A percentile compares a stretch with the other conserved stretches of the same genome.
These are phyloP conservation scores for Ophiothrix spiculata DNA, from an alignment of 35 echinoderm and acorn worm species.

Conservation along the genomic window DNA sequence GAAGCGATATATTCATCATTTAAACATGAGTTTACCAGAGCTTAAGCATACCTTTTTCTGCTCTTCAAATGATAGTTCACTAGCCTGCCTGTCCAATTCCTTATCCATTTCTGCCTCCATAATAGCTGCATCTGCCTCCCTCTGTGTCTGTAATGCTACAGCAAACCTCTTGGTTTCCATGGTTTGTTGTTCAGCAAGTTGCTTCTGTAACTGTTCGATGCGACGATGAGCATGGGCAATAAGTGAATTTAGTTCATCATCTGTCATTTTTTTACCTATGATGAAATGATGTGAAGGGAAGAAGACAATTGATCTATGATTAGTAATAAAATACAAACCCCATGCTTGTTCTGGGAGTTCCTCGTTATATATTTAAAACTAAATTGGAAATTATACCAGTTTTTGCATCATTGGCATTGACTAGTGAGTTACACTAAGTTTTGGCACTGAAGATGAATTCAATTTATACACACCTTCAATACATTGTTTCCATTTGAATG, in stretches of 20 bases:
- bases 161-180: conserved; percentile 73
- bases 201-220: conserved; percentile 85
- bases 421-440: no score
- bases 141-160: conserved; percentile 57
- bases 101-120: conserved; percentile 42
- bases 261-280: conserved; percentile 81
- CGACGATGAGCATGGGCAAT: conserved; percentile 85
- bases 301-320: no score
- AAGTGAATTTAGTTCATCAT: conserved; percentile 92
- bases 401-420: no score
- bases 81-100: conserved; percentile 67
- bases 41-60: conserved; percentile 84
- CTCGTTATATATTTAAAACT: no score
- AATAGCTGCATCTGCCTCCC: conserved; percentile 54
- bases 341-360: no score
- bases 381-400: no score
- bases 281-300: not conserved
- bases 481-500: no score
- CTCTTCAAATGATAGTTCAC: conserved; percentile 56
- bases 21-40: not conserved
- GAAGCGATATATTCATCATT: not conserved
- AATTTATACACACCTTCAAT: no score
- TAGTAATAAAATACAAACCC: no score
- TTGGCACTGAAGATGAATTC: no score
- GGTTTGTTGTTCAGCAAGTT: conserved; percentile 86